These are phyloP conservation scores for Sarcophaga variegata DNA, from an alignment of 2,888 invertebrate genomes.

Conservation along the genomic window DNA sequence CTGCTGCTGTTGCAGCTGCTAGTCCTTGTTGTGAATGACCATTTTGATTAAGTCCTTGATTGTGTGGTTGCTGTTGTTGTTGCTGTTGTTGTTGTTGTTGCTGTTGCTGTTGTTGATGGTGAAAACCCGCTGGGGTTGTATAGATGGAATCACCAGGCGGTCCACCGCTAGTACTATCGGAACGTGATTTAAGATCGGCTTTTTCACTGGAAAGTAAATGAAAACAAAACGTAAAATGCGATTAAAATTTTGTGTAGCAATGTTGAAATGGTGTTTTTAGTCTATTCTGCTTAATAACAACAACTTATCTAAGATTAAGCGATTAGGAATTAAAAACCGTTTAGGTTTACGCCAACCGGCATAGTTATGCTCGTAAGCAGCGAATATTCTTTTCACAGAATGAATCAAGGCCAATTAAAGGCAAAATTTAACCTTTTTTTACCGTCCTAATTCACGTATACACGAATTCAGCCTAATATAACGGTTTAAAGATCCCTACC, in stretches of 20 bases:
- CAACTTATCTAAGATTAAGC: too few relatives aligned
- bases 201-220: constrained; percentile 78
- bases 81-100: constrained; percentile 75
- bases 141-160: constrained; percentile 90
- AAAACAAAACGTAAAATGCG: not conserved
- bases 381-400: too few relatives aligned
- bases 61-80: constrained; percentile 75
- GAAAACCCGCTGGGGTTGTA: constrained; percentile 83
- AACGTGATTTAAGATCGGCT: constrained; percentile 82
- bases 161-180: constrained; percentile 84
- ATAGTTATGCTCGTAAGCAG: too few relatives aligned
- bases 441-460: too few relatives aligned
- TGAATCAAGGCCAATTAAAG: too few relatives aligned
- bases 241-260: not conserved
- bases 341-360: too few relatives aligned
- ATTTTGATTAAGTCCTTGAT: constrained; percentile 50
- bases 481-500: too few relatives aligned
- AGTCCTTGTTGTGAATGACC: constrained; percentile 17
- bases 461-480: too few relatives aligned
- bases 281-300: not conserved
- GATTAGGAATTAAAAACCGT: too few relatives aligned
- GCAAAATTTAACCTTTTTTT: too few relatives aligned
- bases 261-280: not conserved
- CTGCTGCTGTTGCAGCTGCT: constrained; percentile 74
- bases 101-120: constrained; percentile 79